Evolutionary conservation across 2,113 vertebrate species (phyloP), one percentile per base, ranked within the genome.

Genomic region (Suricata suricatta): DNA sequence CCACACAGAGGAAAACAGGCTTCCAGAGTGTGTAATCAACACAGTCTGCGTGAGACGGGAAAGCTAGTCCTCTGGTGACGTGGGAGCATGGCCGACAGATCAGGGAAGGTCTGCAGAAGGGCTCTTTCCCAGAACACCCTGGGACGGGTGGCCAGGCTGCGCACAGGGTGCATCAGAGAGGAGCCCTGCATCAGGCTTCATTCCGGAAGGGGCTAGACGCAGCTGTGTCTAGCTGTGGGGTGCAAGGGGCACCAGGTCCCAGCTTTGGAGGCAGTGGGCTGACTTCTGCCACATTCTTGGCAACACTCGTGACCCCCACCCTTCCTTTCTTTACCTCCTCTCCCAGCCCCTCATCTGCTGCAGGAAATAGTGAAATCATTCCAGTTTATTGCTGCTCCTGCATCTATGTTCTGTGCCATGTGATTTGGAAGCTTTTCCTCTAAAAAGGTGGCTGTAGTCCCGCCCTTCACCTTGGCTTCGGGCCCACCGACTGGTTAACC

Each of bases 1-100:
- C 96, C 80, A 96, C 96, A 35, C 0, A 0, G 93, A 88, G 95
- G 93, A 93, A 93, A 97, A 95, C 74, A 83, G 50, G 14, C 21
- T 41, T 93, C 88, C 3, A 31, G 79, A 79, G 27, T 64, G 74
- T 84, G 72, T 93, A 54, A 74, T 60, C 72, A 72, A 74, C 88
- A 94, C 57, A 82, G 68, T 60, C 50, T 93, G 85, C 33, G 44
- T 52, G 57, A 82, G 66, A 82, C 44, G 57, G 17, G 8, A 68
- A 79, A 52, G n/a, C 41, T 25, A 0, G 23, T 52, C 54, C 15
- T 64, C 41, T 25, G 15, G 44, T 31, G 38, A 63, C 6, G 4
- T 23, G 63, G 35, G 25, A n/a, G 41, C 27, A 38, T n/a, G 60
- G 84, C 52, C 35, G 77, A 60, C 66, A 87, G 60, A 33, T 17